These are phyloP conservation scores for Diaphora mendica DNA, from an alignment of 2,888 invertebrate species.

Conservation along the genomic window DNA sequence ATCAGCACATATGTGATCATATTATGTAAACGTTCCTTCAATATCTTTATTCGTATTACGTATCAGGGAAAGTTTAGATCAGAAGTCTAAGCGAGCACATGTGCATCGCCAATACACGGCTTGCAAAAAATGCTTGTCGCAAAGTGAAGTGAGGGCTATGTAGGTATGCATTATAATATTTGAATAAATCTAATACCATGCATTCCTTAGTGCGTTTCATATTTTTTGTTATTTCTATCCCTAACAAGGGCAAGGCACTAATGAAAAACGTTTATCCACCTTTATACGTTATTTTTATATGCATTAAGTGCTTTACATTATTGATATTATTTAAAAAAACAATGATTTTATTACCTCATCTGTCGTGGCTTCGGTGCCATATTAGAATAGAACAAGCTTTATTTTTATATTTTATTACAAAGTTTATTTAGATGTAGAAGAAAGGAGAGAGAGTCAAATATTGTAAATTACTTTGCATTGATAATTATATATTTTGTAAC, in stretches of 20 bases:
- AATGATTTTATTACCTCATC: slow-evolving; percentile 37
- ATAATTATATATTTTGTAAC: slow-evolving; percentile 21
- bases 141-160: neutral
- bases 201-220: neutral
- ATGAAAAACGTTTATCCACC: slow-evolving; percentile 4
- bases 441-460: slow-evolving; percentile 20
- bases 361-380: slow-evolving; percentile 51
- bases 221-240: neutral
- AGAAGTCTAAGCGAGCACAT: neutral
- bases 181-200: neutral
- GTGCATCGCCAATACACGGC: neutral
- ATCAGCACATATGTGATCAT: neutral
- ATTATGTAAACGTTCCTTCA: neutral
- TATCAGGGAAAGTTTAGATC: neutral
- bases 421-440: slow-evolving; percentile 43
- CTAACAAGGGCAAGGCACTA: neutral
- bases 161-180: neutral
- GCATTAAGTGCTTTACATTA: slow-evolving; percentile 1
- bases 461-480: slow-evolving; percentile 22
- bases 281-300: neutral
- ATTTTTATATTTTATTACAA: slow-evolving; percentile 38
- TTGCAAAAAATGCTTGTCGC: neutral
- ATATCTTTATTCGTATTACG: neutral
- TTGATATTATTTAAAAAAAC: slow-evolving; percentile 25
- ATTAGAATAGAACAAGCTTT: slow-evolving; percentile 41